Base-by-base conservation (phyloP, 2,797 vertebrate genomes). In the Scomberomorus guttatus region DNA sequence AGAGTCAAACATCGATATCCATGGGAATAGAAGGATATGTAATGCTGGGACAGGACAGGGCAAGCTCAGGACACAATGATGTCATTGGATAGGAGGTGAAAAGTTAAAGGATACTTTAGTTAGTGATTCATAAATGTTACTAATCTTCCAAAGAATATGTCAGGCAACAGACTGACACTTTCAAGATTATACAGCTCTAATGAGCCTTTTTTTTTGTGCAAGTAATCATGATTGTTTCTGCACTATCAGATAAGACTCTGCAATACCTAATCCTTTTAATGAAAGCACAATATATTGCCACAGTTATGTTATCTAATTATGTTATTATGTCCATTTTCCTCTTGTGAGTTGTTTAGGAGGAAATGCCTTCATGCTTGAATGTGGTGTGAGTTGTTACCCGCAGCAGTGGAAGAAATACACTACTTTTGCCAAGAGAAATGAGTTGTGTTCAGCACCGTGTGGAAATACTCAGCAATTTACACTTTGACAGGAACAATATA, bases 401-500 rank as follows among this genome's bases (percentile, higher is more conserved):
- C 80, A 72, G 59, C 75, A 24, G 22, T 59, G 52, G 44, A 80
- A 32, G 39, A 66, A 68, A 80, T 76, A 2, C 15, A 76, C 83
- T 62, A 77, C 46, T 55, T 65, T 48, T 2, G 15, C 82, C 17
- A 52, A 34, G 60, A 77, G 56, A 68, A 78, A 79, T 62, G 46
- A 75, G 42, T 57, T 68, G 54, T 83, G 57, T 87, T 52, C 68
- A 44, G 67, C 24, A 12, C 59, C 12, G 46, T 71, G 67, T 72
- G 24, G 70, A 75, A 67, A 48, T 17, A 25, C 59, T 62, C 37
- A 14, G 56, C 51, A 75, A 77, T 77, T 76, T 81, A 42, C 56
- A 22, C 44, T 74, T 72, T 77, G 80, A 84, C 80, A 77, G 58
- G 48, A 86, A 52, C 77, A 81, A 66, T 75, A 55, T 65, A 72